Evolutionary conservation across 2,113 vertebrate genomes (phyloP).

Genomic region (Amblyornis subalaris): DNA sequence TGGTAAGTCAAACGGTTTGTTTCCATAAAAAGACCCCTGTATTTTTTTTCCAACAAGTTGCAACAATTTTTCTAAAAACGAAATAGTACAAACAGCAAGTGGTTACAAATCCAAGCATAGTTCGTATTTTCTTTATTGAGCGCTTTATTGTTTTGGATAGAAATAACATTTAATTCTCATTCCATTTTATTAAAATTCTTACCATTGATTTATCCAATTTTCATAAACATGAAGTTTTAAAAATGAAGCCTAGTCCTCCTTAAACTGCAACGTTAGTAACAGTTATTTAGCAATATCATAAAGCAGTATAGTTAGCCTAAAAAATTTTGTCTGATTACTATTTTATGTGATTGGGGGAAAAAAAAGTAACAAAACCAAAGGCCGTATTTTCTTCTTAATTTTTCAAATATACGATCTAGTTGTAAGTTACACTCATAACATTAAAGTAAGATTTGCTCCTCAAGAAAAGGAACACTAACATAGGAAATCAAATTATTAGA

Average conservation of each 20-base stretch:
- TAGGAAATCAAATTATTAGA: neutral
- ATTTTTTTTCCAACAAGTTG: neutral
- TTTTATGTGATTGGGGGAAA: neutral
- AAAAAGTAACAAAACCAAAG: neutral
- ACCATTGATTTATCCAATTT: neutral
- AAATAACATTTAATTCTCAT: constrained; percentile 26
- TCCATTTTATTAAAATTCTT: constrained; percentile 41
- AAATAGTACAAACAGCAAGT: constrained; percentile 34
- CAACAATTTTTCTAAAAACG: neutral
- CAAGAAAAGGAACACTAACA: neutral
- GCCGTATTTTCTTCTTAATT: neutral
- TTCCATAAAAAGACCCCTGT: neutral
- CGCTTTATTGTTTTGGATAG: constrained; percentile 42
- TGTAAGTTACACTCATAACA: neutral
- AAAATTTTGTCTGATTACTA: neutral
- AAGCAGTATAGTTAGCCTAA: neutral
- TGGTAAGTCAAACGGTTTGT: neutral
- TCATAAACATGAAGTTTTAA: neutral
- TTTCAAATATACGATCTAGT: neutral
- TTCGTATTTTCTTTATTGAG: constrained; percentile 39
- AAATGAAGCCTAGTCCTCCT: neutral
- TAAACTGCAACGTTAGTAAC: neutral
- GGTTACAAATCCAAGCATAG: constrained; percentile 38
- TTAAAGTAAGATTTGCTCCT: neutral
- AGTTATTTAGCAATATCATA: neutral